A percentile compares a stretch with the other conserved stretches of the same genome.
These are phyloP conservation scores for Sinosuthora webbiana DNA, from an alignment of 2,113 vertebrate species.

Conservation along the genomic window DNA sequence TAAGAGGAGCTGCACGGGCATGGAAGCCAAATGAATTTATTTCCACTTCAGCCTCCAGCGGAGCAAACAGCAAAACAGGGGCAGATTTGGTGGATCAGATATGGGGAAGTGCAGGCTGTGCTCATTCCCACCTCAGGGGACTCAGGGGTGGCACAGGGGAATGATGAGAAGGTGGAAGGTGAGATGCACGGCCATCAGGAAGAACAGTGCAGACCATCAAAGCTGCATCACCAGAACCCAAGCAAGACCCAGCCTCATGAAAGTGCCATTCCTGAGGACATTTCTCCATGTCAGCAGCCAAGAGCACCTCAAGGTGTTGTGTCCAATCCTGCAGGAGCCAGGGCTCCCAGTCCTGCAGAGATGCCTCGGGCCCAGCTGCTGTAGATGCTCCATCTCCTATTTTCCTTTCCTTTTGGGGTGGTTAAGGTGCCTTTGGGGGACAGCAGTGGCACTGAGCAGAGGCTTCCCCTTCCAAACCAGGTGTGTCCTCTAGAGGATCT, in stretches of 20 bases:
- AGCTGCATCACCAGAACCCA: not conserved
- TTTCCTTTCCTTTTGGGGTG: not conserved
- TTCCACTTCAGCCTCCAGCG: not conserved
- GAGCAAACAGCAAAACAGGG: not conserved
- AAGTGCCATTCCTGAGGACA: not conserved
- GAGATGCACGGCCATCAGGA: not conserved
- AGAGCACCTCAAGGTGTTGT: not conserved
- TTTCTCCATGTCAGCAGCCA: not conserved
- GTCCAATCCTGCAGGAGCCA: not conserved
- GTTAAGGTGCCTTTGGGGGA: not conserved
- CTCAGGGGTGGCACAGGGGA: not conserved
- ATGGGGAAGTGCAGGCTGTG: not conserved
- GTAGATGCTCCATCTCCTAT: not conserved
- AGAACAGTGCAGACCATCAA: not conserved
- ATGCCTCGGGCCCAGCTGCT: not conserved
- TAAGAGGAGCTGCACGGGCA: not conserved
- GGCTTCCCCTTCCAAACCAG: not conserved
- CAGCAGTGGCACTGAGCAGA: not conserved
- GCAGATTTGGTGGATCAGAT: not conserved
- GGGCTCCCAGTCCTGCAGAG: not conserved
- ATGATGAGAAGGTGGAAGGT: not conserved
- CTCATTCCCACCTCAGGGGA: rapidly evolving
- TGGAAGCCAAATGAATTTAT: not conserved
- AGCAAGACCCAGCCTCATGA: not conserved
- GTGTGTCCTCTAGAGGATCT: not conserved